Base-by-base conservation (phyloP, 2,797 vertebrate genomes). In the Acipenser ruthenus region DNA sequence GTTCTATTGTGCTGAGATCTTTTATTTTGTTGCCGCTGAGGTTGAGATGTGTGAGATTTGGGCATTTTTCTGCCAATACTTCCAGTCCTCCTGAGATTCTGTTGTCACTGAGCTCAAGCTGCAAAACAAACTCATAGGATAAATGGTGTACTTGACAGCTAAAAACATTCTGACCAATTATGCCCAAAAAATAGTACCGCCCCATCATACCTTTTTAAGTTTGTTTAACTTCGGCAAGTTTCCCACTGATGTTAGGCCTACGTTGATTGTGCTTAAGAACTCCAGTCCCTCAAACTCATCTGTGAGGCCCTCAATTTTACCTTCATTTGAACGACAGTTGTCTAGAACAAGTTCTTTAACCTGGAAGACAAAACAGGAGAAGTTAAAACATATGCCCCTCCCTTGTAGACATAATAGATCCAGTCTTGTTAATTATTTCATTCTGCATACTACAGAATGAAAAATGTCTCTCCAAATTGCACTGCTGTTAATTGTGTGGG, bases 1-100 rank as follows among this genome's bases (percentile, higher is more conserved):
- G 96, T 84, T 95, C 95, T 90, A 99, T 95, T 86, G 96, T 98
- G 83, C 96, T 95, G 83, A 99, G 94, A 88, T 99, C 96, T 91
- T 97, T 98, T 75, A 99, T 97, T 91, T 96, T 96, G 93, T 99
- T 99, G 80, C 96, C 95, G 8, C 97, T 98, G 86, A 99, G 93
- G 82, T 99, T 99, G 88, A 99, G 94, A 87, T 99, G 94, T 65
- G 93, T 99, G 84, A 99, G 96, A 87, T 93, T 98, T 60, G 96
- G 94, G 87, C 95, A 99, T 85, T 97, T 98, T 64, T 93, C 94
- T 74, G 95, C 95, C 91, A 99, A 84, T 70, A 97, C 94, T 88
- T 99, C 96, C 89, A 98, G 88, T 81, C 95, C 96, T 80, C 96
- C 95, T 83, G 95, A 98, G 92, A 99, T 95, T 92, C 93, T 92